Base-by-base conservation (phyloP, 2,888 invertebrate genomes). In the Amiota minor region DNA sequence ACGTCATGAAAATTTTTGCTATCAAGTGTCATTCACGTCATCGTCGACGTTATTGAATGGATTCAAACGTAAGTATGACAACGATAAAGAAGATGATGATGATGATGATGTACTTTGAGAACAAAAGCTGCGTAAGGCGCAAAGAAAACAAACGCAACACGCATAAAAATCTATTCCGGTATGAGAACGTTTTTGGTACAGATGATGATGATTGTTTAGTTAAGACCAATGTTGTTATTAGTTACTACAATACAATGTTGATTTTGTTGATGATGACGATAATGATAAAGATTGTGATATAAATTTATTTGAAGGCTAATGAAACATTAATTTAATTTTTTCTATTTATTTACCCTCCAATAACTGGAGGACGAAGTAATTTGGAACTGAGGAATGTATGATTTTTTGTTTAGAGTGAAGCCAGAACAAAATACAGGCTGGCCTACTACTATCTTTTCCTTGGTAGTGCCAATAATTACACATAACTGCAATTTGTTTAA, bases 241-340 rank as follows among this genome's bases (percentile, higher is more conserved):
- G 6, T 6, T 35, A 35, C 6, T 35, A 35, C 4, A 35, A 35
- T 35, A 77, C 75, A 75, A 74, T 78, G 72, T 74, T 78, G 72
- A 74, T 78, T 70, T 76, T 74, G 70, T 75, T 75, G 78, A 75
- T 79, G 74, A 35, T 23, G 61, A 23, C 35, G 49, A 67, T 11
- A 50, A 45, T 76, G 74, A 59, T 79, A 72, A n/a, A 65, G 68
- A 61, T 73, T 80, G 77, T 79, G 81, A 75, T 79, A 35, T 35
- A 76, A 79, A 79, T 78, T 76, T 76, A 78, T 49, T 74, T 72
- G 78, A 81, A 78, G 86, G 80, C 86, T 82, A 85, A 85, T 85
- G 81, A 80, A 86, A 86, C 35, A 85, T 86, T 85, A 81, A 86
- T 86, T 82, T 78, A 76, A 77, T 78, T 74, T 72, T 23, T 67